phyloP scores from a whole-genome alignment of 2,797 vertebrate genomes.

The Cynodonichthys magdalenae region DNA sequence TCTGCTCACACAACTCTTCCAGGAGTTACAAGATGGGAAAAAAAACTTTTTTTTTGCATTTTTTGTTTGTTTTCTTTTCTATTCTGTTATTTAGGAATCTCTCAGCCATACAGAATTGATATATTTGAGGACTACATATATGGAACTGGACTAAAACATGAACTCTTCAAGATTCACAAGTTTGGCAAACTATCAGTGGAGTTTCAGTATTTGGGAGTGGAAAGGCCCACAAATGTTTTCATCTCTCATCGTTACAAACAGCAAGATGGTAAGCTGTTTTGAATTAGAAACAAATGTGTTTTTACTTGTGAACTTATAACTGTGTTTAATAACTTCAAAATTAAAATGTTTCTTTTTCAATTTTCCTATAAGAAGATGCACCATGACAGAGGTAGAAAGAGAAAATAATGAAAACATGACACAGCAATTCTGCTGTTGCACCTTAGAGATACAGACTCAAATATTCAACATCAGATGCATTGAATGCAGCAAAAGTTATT shows the following conservation, averaged over 20 bases:
- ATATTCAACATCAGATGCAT: neutral
- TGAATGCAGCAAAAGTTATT: neutral
- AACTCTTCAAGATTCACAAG: slow-evolving; percentile 94
- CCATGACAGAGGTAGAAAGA: too few relatives aligned
- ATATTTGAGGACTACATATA: slow-evolving; percentile 98
- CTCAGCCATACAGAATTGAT: slow-evolving; percentile 95
- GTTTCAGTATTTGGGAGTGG: slow-evolving; percentile 85
- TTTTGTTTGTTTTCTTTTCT: slow-evolving; percentile 14
- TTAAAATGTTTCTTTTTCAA: neutral
- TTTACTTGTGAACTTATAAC: neutral
- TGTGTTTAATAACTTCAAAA: too few relatives aligned
- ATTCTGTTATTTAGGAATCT: slow-evolving; percentile 83
- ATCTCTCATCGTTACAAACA: slow-evolving; percentile 95
- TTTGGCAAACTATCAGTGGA: slow-evolving; percentile 88
- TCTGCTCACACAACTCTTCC: slow-evolving; percentile 16
- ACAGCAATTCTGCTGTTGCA: neutral
- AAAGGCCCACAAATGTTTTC: slow-evolving; percentile 93
- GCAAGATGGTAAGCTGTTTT: slow-evolving; percentile 86
- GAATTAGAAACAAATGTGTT: neutral
- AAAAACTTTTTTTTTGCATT: slow-evolving; percentile 1
- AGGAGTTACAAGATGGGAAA: slow-evolving; percentile 3
- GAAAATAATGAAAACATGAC: too few relatives aligned
- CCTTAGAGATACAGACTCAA: neutral
- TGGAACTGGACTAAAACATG: slow-evolving; percentile 92
- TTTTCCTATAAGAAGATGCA: too few relatives aligned